Conservation (phyloP, 2,113 vertebrate species). For the Mixornis gularis region DNA sequence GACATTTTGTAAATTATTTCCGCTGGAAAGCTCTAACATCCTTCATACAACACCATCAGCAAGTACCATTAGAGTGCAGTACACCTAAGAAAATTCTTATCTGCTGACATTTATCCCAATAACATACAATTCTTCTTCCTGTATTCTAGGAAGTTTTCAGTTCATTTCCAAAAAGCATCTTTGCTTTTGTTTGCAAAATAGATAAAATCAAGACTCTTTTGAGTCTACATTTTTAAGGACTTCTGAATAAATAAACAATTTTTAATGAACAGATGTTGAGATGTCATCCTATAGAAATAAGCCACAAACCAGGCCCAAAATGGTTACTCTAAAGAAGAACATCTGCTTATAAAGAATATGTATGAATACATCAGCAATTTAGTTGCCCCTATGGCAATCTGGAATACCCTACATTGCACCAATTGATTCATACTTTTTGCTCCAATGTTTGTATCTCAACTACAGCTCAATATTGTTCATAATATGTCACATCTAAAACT, state of each 20-base stretch:
- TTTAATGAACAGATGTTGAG: not conserved
- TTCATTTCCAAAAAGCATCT: not conserved
- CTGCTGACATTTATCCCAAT: not conserved
- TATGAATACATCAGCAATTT: not conserved
- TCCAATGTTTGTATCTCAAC: not conserved
- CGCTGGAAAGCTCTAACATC: slow-evolving; percentile 11
- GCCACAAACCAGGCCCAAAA: not conserved
- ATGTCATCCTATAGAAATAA: not conserved
- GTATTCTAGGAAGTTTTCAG: not conserved
- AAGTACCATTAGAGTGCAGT: not conserved
- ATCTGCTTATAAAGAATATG: not conserved
- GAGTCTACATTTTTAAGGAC: not conserved
- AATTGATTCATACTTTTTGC: not conserved
- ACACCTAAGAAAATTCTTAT: slow-evolving; percentile 11
- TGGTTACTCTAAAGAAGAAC: not conserved
- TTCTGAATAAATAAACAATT: not conserved
- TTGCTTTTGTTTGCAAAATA: not conserved
- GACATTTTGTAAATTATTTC: slow-evolving; percentile 11
- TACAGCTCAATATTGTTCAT: not conserved
- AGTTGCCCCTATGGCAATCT: not conserved
- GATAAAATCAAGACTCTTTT: not conserved
- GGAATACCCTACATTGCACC: not conserved
- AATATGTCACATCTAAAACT: not conserved
- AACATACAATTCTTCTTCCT: not conserved
- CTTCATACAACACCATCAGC: not conserved